These are phyloP conservation scores for Megalopta genalis DNA, from an alignment of 1,140 invertebrate species.

Conservation along the genomic window DNA sequence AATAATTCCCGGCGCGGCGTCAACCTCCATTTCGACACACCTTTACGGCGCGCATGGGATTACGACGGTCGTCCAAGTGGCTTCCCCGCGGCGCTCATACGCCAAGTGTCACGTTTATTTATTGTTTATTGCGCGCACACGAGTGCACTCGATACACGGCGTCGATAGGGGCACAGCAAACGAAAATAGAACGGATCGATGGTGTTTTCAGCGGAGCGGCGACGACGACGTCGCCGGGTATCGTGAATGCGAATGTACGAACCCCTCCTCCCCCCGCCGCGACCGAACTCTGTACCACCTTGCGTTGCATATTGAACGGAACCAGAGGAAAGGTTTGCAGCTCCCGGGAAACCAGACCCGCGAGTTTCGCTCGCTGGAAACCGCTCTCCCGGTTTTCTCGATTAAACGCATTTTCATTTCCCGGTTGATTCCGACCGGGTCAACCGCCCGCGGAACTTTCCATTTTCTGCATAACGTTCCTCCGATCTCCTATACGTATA, in stretches of 20 bases:
- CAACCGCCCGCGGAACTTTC: no score
- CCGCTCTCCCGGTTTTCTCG: no score
- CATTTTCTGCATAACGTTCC: no score
- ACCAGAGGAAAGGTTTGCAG: no score
- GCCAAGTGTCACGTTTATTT: conserved; percentile 36
- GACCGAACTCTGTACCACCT: no score
- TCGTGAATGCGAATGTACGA: neutral
- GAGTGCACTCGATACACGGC: conserved; percentile 7
- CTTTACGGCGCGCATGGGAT: neutral
- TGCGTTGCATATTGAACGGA: no score
- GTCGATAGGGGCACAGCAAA: conserved; percentile 18
- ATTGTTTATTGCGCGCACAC: conserved; percentile 32
- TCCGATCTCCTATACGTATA: no score
- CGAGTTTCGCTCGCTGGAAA: no score
- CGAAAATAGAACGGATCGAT: conserved; percentile 61
- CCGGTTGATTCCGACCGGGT: no score
- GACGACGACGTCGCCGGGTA: conserved; percentile 8
- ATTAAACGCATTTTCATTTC: no score
- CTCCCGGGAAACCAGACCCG: no score
- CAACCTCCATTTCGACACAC: neutral
- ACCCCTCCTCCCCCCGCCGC: no score
- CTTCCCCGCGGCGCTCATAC: neutral
- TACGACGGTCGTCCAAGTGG: neutral
- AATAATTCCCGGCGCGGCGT: conserved; percentile 4
- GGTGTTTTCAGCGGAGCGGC: conserved; percentile 40